Evolutionary conservation across 2,113 vertebrate genomes (phyloP), one percentile per base, ranked within the genome.

Genomic region (Motacilla tschutschensis): DNA sequence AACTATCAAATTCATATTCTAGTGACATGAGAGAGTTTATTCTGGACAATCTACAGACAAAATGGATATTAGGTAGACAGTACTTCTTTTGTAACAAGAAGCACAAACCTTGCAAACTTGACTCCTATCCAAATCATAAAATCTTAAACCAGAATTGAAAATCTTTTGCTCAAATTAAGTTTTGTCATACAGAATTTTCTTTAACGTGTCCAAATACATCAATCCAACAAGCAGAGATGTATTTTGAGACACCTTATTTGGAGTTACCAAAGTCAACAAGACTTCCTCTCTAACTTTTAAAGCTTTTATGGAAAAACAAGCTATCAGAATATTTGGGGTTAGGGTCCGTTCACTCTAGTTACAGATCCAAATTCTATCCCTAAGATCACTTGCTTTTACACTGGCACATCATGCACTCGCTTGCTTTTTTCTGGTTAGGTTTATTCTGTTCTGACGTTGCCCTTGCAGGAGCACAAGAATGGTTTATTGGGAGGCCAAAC

Each of bases 361-460:
- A 57, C 0, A 3, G 35, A 76, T 28, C 10, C 22, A 70, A 79
- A 48, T 40, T 72, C 35, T 33, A 9, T 4, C 14, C 43, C 17
- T 1, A 1, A 62, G 15, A 43, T 21, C 28, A 28, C 36, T 59
- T 64, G 17, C 14, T 64, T 71, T 69, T 41, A 40, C 41, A 22
- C 12, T 10, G 6, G 14, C 2, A 2, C 33, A 82, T 53, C 28
- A 5, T 1, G 3, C 15, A 36, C 12, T 8, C 14, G 0, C 8
- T 14, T 36, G 15, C 12, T 6, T 63, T 88, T 55, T 48, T 5
- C 13, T 40, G 46, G 36, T 47, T 28, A 10, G 18, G 57, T 75
- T 62, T 41, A 28, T 46, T 44, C 60, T 62, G 16, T 21, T 72
- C 63, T 19, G 22, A 24, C n/a, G 38, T 2, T 4, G 10, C 38